phyloP scores from a whole-genome alignment of 2,113 vertebrate species.

The Bucco capensis region DNA sequence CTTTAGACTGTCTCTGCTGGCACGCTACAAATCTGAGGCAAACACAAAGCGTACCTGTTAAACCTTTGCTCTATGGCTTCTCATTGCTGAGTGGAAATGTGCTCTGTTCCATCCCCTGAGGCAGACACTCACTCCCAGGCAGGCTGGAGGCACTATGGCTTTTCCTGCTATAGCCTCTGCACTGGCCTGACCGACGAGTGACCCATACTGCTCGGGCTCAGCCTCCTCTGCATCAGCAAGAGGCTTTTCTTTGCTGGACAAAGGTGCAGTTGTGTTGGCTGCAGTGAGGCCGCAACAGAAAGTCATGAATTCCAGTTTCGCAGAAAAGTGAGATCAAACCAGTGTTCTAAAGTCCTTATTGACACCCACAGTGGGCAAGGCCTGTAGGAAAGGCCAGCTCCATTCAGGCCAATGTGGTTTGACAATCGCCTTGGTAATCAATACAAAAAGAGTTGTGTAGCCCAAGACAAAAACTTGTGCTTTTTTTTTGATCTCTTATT shows the following conservation, averaged over 20 bases:
- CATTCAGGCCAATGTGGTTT: background rate
- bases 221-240: background rate
- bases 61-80: background rate
- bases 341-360: background rate
- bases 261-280: constrained; percentile 15
- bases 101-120: background rate
- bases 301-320: background rate
- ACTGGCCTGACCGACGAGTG: background rate
- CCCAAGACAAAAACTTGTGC: background rate
- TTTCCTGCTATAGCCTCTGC: background rate
- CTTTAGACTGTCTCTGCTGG: background rate
- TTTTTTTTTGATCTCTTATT: background rate
- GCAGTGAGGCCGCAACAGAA: background rate
- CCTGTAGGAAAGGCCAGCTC: background rate
- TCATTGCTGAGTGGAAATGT: background rate
- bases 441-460: background rate
- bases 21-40: background rate
- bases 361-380: background rate
- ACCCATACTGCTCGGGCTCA: background rate
- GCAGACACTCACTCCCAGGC: rapidly evolving
- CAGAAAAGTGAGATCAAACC: background rate
- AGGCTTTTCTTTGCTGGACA: background rate
- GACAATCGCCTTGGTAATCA: background rate
- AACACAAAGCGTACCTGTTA: background rate
- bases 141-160: background rate